Evolutionary conservation across 2,113 vertebrate species (phyloP).

Genomic region (Nothocercus julius): DNA sequence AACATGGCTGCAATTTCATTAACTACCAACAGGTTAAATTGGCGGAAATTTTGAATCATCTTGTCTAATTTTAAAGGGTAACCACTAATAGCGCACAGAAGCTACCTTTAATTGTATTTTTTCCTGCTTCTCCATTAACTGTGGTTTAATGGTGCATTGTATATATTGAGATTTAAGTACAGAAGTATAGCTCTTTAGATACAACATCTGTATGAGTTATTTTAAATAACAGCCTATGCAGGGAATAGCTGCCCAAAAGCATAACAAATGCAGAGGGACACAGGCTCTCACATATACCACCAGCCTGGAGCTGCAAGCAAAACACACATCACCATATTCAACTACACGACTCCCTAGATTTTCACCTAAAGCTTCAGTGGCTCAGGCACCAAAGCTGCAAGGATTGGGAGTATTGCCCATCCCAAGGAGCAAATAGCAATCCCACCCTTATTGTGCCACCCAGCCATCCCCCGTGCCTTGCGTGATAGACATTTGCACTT

Average conservation of each 20-base stretch:
- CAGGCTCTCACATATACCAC: accelerated
- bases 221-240: not conserved
- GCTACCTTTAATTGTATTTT: not conserved
- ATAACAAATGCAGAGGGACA: not conserved
- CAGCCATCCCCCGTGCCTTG: accelerated
- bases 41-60: not conserved
- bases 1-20: not conserved
- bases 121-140: not conserved
- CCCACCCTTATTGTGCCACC: not conserved
- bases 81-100: not conserved
- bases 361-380: not conserved
- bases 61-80: not conserved
- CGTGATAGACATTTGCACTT: accelerated
- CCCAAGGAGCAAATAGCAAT: not conserved
- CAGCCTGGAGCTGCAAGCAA: not conserved
- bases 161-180: not conserved
- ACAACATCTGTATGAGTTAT: not conserved
- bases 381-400: not conserved
- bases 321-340: not conserved
- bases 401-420: not conserved
- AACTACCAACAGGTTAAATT: not conserved
- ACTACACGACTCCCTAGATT: not conserved
- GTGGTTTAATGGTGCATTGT: not conserved
- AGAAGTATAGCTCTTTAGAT: not conserved
- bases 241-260: not conserved